These are phyloP conservation scores for Andricus quercusramuli DNA, from an alignment of 2,888 invertebrate species.

Conservation along the genomic window DNA sequence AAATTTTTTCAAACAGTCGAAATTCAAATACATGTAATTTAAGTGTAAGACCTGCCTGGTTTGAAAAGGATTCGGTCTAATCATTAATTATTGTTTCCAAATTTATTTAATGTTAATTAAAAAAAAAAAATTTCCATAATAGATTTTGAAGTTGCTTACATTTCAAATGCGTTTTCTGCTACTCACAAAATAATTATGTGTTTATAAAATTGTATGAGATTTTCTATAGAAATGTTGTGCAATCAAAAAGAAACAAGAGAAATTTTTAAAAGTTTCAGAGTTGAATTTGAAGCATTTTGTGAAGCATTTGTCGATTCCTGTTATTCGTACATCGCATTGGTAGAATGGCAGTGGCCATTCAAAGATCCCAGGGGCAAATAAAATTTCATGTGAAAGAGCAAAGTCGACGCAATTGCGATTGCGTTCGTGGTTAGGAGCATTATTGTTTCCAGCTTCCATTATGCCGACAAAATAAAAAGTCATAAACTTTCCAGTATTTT, in stretches of 20 bases:
- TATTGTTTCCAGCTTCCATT: neutral
- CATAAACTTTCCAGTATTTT: neutral
- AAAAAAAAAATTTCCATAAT: too few relatives aligned
- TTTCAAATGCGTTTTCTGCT: too few relatives aligned
- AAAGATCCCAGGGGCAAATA: neutral
- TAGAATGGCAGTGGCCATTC: neutral
- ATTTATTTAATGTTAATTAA: too few relatives aligned
- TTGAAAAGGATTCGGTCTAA: too few relatives aligned
- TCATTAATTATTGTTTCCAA: too few relatives aligned
- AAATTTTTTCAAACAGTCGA: too few relatives aligned
- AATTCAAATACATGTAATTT: too few relatives aligned
- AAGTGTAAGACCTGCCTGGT: too few relatives aligned
- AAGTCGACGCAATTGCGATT: neutral
- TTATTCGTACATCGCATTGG: neutral
- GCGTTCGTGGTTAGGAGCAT: neutral
- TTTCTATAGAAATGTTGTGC: neutral
- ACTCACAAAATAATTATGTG: too few relatives aligned
- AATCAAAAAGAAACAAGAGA: neutral
- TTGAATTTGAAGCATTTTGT: neutral
- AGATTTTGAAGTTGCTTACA: too few relatives aligned
- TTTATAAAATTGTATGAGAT: too few relatives aligned
- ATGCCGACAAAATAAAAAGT: too few relatives aligned
- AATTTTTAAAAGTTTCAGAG: neutral
- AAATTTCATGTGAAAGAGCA: neutral
- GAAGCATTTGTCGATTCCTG: neutral